Evolutionary conservation across 2,113 vertebrate genomes (phyloP).

Genomic region (Xiphophorus couchianus): DNA sequence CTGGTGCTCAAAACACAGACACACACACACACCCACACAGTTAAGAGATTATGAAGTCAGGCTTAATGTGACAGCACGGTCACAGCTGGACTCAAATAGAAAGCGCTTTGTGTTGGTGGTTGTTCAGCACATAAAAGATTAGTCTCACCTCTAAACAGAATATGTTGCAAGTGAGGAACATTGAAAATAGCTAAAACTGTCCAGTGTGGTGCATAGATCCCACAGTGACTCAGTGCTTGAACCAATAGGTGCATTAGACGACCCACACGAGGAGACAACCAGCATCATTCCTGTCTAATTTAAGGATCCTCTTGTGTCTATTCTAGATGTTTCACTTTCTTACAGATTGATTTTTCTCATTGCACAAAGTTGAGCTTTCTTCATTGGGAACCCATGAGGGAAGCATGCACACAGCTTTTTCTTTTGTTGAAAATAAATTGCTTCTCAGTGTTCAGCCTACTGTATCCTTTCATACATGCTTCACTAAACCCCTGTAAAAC

Average conservation of each 20-base stretch:
- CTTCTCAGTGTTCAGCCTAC: background rate
- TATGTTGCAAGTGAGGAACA: background rate
- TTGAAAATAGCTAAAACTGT: background rate
- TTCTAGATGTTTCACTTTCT: background rate
- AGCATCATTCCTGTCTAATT: background rate
- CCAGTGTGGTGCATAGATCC: background rate
- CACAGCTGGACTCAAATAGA: conserved; percentile 41
- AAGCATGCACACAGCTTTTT: background rate
- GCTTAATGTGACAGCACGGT: conserved; percentile 22
- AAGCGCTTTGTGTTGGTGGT: conserved; percentile 6
- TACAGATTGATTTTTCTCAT: background rate
- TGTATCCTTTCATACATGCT: background rate
- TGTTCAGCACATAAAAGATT: conserved; percentile 9
- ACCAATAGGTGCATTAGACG: background rate
- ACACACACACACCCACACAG: background rate
- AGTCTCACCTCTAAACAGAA: background rate
- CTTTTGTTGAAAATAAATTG: background rate
- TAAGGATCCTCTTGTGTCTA: background rate
- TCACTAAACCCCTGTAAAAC: conserved; percentile 16
- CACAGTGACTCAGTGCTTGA: background rate
- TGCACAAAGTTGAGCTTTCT: background rate
- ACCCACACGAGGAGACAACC: background rate
- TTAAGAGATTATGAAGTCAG: conserved; percentile 13
- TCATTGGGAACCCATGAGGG: background rate
- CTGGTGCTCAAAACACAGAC: conserved; percentile 11